Conservation (phyloP, 1,140 invertebrate species). For the Maniola jurtina region DNA sequence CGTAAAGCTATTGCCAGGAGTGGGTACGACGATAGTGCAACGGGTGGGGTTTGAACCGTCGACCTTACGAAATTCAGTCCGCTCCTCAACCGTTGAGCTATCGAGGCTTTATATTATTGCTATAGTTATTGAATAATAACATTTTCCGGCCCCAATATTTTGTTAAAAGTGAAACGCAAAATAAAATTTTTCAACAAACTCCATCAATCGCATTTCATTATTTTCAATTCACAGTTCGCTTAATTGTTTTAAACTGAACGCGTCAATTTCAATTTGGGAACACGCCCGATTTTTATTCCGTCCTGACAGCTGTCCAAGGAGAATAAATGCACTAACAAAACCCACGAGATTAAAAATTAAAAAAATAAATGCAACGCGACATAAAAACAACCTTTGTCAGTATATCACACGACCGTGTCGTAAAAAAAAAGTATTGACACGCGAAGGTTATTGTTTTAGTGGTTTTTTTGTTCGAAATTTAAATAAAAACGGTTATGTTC, state of each 20-base stretch:
- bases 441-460: slow-evolving; percentile 36
- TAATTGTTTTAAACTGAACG: slow-evolving; percentile 74
- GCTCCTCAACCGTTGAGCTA: too few relatives aligned
- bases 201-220: slow-evolving; percentile 68
- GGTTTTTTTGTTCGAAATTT: slow-evolving; percentile 47
- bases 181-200: slow-evolving; percentile 32
- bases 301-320: slow-evolving; percentile 49
- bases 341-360: neutral
- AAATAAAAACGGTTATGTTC: slow-evolving; percentile 70
- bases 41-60: too few relatives aligned
- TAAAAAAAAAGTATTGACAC: slow-evolving; percentile 31
- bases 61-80: too few relatives aligned
- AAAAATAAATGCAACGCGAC: slow-evolving; percentile 21
- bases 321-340: slow-evolving; percentile 35
- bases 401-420: slow-evolving; percentile 23
- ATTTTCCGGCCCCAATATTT: neutral
- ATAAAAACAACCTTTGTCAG: slow-evolving; percentile 28
- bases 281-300: slow-evolving; percentile 56
- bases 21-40: too few relatives aligned
- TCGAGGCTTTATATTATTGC: too few relatives aligned
- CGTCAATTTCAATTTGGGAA: slow-evolving; percentile 71
- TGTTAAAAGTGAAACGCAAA: neutral
- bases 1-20: too few relatives aligned
- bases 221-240: slow-evolving; percentile 60
- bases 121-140: neutral